Evolutionary conservation across 2,888 invertebrate genomes (phyloP).

Genomic region (Drosophila recens): DNA sequence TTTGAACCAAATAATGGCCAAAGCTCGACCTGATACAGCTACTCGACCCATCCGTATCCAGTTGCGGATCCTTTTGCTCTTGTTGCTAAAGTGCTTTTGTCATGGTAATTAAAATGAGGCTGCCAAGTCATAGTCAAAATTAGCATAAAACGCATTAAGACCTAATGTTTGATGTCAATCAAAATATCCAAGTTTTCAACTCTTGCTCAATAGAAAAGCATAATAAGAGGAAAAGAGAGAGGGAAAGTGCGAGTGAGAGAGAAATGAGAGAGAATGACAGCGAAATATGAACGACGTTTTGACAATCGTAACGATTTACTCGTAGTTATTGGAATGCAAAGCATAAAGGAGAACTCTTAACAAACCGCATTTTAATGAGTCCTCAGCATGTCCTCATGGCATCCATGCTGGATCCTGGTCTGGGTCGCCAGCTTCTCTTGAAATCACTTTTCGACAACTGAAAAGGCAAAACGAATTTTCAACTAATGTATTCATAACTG

Average conservation of each 20-base stretch:
- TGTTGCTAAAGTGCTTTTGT: conserved; percentile 58
- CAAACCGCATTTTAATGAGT: conserved; percentile 53
- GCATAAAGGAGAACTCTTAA: conserved; percentile 48
- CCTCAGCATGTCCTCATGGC: conserved; percentile 29
- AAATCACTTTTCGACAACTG: conserved; percentile 65
- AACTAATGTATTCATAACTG: conserved; percentile 83
- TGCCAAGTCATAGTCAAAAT: conserved; percentile 65
- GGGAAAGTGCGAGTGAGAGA: neutral
- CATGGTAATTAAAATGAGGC: conserved; percentile 70
- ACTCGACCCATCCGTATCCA: neutral
- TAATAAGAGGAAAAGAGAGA: neutral
- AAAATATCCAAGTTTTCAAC: conserved; percentile 71
- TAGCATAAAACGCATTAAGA: conserved; percentile 82
- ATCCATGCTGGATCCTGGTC: neutral
- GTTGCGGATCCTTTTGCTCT: conserved; percentile 7
- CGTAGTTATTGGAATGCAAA: conserved; percentile 49
- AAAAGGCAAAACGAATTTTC: conserved; percentile 69
- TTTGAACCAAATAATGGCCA: neutral
- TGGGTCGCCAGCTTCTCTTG: conserved; percentile 17
- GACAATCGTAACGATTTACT: conserved; percentile 71
- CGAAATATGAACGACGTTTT: conserved; percentile 65
- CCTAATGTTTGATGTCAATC: conserved; percentile 82
- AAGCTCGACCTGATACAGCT: neutral
- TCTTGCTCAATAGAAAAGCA: conserved; percentile 48
- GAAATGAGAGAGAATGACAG: conserved; percentile 31